Percentiles rank a stretch among this genome's conserved stretches.
Evolutionary conservation across 2,113 vertebrate species (phyloP).

Genomic region (Perognathus longimembris): DNA sequence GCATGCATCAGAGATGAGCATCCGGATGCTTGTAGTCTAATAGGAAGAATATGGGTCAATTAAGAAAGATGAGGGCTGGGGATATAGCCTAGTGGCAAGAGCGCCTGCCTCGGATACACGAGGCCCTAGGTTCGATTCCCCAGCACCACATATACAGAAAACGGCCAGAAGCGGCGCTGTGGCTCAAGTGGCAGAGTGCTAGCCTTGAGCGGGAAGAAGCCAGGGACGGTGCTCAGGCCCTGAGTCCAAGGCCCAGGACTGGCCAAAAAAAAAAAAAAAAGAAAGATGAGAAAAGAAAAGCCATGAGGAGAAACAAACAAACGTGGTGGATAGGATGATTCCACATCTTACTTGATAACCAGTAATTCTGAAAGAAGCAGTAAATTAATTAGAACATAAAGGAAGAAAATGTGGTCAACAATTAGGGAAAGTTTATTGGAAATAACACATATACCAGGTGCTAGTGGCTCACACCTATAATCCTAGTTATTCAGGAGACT

Average conservation of each 20-base stretch:
- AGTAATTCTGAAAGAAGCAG: background rate
- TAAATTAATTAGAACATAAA: background rate
- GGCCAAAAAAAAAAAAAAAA: too few relatives aligned
- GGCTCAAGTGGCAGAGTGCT: too few relatives aligned
- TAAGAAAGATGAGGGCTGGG: background rate
- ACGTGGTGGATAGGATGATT: background rate
- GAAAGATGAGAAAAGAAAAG: background rate
- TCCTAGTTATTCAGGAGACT: too few relatives aligned
- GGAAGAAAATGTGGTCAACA: background rate
- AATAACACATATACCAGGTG: background rate
- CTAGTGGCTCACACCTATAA: too few relatives aligned
- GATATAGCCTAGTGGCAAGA: too few relatives aligned
- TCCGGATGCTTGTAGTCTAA: background rate
- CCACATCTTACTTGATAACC: background rate
- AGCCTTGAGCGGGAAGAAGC: too few relatives aligned
- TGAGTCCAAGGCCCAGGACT: too few relatives aligned
- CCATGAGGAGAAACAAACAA: background rate
- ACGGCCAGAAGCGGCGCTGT: too few relatives aligned
- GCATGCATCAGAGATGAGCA: background rate
- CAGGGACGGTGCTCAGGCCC: too few relatives aligned
- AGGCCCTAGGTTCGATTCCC: too few relatives aligned
- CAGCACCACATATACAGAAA: too few relatives aligned
- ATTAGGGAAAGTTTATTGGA: background rate
- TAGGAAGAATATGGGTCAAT: background rate
- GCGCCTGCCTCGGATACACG: too few relatives aligned